Conservation (phyloP, 2,888 invertebrate species). For the Nycteola revayana region DNA sequence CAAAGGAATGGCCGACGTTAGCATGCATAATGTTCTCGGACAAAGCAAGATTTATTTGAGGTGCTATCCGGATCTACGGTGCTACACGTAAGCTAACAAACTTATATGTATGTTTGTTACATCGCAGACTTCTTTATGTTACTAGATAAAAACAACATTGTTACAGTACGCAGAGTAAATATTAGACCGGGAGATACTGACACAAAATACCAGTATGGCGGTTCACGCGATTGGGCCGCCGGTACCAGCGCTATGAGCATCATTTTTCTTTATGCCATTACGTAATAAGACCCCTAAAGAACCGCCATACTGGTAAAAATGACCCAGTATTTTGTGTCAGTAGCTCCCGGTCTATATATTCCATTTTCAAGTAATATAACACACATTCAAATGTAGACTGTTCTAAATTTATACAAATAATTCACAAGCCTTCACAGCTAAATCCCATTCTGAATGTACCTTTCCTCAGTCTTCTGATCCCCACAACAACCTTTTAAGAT, state of each 20-base stretch:
- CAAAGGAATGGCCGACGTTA: slow-evolving; percentile 50
- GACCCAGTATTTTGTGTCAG: no score
- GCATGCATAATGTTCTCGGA: slow-evolving; percentile 65
- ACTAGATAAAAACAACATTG: slow-evolving; percentile 19
- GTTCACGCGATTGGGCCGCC: no score
- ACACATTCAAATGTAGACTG: slow-evolving; percentile 11
- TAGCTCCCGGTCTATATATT: no score
- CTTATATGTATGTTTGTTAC: slow-evolving; percentile 31
- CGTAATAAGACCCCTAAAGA: no score
- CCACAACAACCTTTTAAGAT: slow-evolving; percentile 24
- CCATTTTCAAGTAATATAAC: slow-evolving; percentile 15
- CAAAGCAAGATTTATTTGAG: slow-evolving; percentile 69
- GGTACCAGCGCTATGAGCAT: no score
- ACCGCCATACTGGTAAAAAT: no score
- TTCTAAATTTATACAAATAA: slow-evolving; percentile 15
- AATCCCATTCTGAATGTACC: slow-evolving; percentile 21
- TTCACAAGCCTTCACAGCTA: slow-evolving; percentile 17
- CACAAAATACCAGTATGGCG: no score
- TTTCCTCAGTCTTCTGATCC: slow-evolving; percentile 22
- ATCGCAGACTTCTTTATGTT: slow-evolving; percentile 23
- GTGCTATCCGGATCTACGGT: slow-evolving; percentile 43
- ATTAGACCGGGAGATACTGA: no score
- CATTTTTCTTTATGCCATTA: no score
- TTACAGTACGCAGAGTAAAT: no score
- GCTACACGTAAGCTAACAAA: slow-evolving; percentile 32